A percentile compares a stretch with the other conserved stretches of the same genome.
Evolutionary conservation across 2,797 vertebrate species (phyloP).

Genomic region (Botia kubotai): DNA sequence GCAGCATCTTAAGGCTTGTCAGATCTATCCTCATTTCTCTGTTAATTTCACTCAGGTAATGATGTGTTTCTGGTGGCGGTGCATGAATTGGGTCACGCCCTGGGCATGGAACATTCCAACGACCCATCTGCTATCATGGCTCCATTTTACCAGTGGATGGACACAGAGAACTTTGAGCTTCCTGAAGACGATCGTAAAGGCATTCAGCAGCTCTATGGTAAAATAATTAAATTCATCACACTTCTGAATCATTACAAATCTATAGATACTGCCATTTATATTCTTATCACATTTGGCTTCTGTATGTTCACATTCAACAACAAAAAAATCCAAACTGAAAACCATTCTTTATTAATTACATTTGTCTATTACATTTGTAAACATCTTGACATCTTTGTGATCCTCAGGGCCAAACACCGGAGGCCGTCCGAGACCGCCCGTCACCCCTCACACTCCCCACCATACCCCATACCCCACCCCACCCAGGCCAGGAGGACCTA

Average conservation of each 20-base stretch:
- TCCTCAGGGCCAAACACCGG: constrained; percentile 70
- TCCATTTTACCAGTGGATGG: constrained; percentile 97
- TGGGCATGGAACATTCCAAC: constrained; percentile 90
- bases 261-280: too few relatives aligned
- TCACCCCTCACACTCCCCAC: constrained; percentile 68
- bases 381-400: not conserved
- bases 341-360: not conserved
- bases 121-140: constrained; percentile 94
- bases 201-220: constrained; percentile 90
- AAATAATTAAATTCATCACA: not conserved
- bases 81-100: constrained; percentile 90
- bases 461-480: constrained; percentile 70
- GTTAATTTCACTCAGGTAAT: constrained; percentile 77
- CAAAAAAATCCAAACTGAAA: not conserved
- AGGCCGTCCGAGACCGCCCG: constrained; percentile 65
- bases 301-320: not conserved
- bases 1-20: not conserved
- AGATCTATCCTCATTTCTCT: not conserved
- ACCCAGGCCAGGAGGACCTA: constrained; percentile 69
- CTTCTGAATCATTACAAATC: not conserved
- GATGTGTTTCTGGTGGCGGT: constrained; percentile 91
- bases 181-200: constrained; percentile 89
- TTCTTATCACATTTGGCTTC: too few relatives aligned
- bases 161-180: constrained; percentile 87
- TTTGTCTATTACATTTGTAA: constrained; percentile 2